Evolutionary conservation across 1,140 invertebrate genomes (phyloP).

Genomic region (Telenomus remus): DNA sequence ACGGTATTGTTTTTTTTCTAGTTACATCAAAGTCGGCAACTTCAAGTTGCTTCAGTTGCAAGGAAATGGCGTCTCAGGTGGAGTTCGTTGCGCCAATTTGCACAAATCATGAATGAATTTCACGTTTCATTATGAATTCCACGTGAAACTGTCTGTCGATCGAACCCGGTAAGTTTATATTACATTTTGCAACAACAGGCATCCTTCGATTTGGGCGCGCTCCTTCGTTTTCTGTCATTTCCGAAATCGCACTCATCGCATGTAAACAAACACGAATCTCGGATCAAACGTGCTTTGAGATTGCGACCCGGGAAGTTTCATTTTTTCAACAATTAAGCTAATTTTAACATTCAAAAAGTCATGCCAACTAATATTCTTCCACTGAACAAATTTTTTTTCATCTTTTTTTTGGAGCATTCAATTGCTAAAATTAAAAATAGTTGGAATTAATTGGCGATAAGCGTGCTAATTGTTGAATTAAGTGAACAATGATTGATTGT

Average conservation of each 20-base stretch:
- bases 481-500: background rate
- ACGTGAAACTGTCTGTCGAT: constrained; percentile 58
- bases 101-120: constrained; percentile 75
- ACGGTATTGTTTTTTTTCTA: constrained; percentile 20
- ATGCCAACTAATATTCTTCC: too few species aligned
- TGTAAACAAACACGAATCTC: constrained; percentile 73
- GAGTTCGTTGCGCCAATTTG: constrained; percentile 73
- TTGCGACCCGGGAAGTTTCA: constrained; percentile 7
- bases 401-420: too few species aligned
- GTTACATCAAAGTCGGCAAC: constrained; percentile 15
- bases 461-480: too few species aligned
- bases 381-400: too few species aligned
- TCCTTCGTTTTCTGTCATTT: constrained; percentile 3
- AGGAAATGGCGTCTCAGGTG: constrained; percentile 75
- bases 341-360: too few species aligned
- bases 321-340: too few species aligned
- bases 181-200: constrained; percentile 15
- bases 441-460: too few species aligned
- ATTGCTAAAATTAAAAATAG: too few species aligned
- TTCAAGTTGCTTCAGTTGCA: constrained; percentile 63
- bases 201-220: too few species aligned
- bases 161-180: constrained; percentile 64
- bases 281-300: constrained; percentile 37
- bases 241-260: constrained; percentile 59
- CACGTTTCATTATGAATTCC: constrained; percentile 64